Percentiles rank a stretch among this genome's conserved stretches.
Evolutionary conservation across 2,113 vertebrate genomes (phyloP).

Genomic region (Bombycilla garrulus): DNA sequence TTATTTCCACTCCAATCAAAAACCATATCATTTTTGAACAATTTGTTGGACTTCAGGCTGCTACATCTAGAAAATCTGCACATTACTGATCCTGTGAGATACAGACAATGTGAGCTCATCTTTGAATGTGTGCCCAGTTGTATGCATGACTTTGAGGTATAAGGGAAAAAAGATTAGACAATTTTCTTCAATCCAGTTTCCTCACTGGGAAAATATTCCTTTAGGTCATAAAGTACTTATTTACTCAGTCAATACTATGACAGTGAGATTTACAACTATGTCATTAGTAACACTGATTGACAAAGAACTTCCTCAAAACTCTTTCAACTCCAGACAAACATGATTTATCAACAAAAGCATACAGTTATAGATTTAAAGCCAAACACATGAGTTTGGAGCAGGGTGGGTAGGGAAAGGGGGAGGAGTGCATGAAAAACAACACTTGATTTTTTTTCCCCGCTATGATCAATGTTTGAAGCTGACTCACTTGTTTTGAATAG

Average conservation of each 20-base stretch:
- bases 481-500: not conserved
- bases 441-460: not conserved
- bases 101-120: not conserved
- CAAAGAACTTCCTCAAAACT: constrained; percentile 24
- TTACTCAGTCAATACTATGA: constrained; percentile 16
- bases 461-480: not conserved
- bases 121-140: not conserved
- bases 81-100: not conserved
- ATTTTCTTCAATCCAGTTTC: constrained; percentile 3
- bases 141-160: not conserved
- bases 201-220: constrained; percentile 31
- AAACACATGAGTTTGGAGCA: not conserved
- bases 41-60: not conserved
- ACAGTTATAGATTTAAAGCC: not conserved
- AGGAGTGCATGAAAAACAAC: not conserved
- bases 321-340: constrained; percentile 16
- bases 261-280: not conserved
- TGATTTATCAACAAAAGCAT: not conserved
- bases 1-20: not conserved
- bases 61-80: not conserved
- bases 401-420: not conserved
- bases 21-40: not conserved
- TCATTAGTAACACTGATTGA: constrained; percentile 26
- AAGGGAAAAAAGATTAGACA: not conserved
- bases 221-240: constrained; percentile 5